Base-by-base conservation (phyloP, 2,797 vertebrate genomes). In the Lates japonicus region DNA sequence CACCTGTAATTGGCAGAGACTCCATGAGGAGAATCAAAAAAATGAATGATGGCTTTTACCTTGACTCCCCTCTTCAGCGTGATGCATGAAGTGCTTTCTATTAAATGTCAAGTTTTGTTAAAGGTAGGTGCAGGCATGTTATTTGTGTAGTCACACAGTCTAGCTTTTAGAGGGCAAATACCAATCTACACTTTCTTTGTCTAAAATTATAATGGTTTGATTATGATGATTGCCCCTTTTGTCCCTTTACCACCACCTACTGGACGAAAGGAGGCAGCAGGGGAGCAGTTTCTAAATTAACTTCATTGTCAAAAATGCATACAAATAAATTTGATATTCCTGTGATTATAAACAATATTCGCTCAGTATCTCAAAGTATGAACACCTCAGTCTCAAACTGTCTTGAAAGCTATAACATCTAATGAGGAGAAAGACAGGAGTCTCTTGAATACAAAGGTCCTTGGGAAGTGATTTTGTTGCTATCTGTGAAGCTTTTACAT, bases 161-260 rank as follows among this genome's bases (percentile, higher is more conserved):
- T 37, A 0, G 0, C 19, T 48, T 39, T 44, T 3, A 44, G 31
- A 7, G n/a, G 22, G 22, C 7, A 69, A 60, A 64, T 57, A 17
- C 49, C 9, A 64, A 54, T 9, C 35, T 42, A 7, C 25, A 57
- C 31, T 14, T 54, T 22, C 1, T 48, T 4, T 4, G 14, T 33
- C 29, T 1, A 29, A 31, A 54, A 41, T 20, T 2, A 7, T 11
- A 17, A 46, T 39, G 2, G 4, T 20, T 48, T 41, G 3, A 41
- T 42, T 16, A 8, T 37, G 39, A 33, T 16, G 9, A 39, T 44
- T 20, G 11, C 20, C 61, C 3, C 35, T 69, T 49, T 58, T 29
- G 59, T 58, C 10, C 39, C 46, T 76, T 67, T 76, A 64, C 58
- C 35, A 7, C 69, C 74, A 69, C 68, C 72, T 81, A 41, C 64